Conservation (phyloP, 2,797 vertebrate species). For the Podarcis siculus region DNA sequence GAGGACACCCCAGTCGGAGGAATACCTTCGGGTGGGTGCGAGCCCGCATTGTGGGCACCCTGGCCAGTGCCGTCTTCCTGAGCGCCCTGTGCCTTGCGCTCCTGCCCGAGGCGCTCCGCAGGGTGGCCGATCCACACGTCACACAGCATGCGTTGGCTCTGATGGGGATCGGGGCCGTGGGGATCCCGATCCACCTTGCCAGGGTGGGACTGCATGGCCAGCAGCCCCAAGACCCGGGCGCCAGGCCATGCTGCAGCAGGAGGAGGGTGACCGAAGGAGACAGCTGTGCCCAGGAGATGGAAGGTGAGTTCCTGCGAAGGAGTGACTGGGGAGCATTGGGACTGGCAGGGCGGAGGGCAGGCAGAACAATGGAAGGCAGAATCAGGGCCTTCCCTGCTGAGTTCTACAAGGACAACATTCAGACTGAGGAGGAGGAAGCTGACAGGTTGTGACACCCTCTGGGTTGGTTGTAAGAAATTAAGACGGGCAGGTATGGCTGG, state of each 20-base stretch:
- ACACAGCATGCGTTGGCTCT: not conserved
- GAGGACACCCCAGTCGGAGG: not conserved
- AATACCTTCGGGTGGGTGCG: conserved; percentile 42
- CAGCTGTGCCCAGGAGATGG: not conserved
- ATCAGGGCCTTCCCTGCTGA: too few relatives aligned
- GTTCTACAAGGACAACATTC: too few relatives aligned
- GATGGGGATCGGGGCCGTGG: conserved; percentile 6
- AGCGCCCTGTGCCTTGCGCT: conserved; percentile 9
- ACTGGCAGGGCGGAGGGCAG: not conserved
- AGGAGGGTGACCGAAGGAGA: not conserved
- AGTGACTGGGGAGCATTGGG: not conserved
- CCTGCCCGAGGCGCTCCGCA: not conserved
- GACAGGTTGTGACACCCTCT: too few relatives aligned
- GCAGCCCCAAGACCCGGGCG: accelerated
- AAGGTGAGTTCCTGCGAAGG: conserved; percentile 8
- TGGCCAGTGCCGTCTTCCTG: not conserved
- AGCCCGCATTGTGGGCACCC: not conserved
- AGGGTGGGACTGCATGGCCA: not conserved
- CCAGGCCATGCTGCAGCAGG: not conserved
- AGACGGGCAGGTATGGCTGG: too few relatives aligned
- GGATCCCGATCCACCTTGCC: conserved; percentile 29
- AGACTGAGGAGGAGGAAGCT: too few relatives aligned
- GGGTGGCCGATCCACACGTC: not conserved
- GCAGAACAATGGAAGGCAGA: not conserved
- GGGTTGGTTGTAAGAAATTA: too few relatives aligned